phyloP scores from a whole-genome alignment of 2,797 vertebrate genomes.

The Poecilia picta region DNA sequence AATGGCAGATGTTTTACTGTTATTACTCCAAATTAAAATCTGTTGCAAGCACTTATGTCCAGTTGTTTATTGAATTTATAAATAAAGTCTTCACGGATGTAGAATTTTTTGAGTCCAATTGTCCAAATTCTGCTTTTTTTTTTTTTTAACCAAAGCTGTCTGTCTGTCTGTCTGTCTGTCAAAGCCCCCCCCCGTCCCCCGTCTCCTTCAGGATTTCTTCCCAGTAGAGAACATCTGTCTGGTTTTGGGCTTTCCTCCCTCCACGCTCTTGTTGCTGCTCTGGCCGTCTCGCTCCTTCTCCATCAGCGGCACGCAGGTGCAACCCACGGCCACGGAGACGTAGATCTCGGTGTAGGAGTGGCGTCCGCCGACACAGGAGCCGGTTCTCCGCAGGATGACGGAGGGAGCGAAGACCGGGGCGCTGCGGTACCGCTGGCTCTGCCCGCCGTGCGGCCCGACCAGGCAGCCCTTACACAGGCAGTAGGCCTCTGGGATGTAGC shows the following conservation, averaged over 20 bases:
- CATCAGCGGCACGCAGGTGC: slow-evolving; percentile 88
- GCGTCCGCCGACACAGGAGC: slow-evolving; percentile 84
- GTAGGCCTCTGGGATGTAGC: slow-evolving; percentile 92
- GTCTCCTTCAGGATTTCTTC: slow-evolving; percentile 53
- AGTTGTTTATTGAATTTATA: not conserved
- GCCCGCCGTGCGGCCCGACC: slow-evolving; percentile 79
- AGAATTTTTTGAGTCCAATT: not conserved
- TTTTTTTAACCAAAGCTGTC: not conserved
- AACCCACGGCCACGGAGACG: slow-evolving; percentile 89
- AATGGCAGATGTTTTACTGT: not conserved
- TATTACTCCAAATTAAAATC: not conserved
- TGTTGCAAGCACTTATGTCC: not conserved
- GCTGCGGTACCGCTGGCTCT: slow-evolving; percentile 87
- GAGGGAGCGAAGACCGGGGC: slow-evolving; percentile 88
- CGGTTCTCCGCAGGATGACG: slow-evolving; percentile 85
- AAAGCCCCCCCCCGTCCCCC: no score
- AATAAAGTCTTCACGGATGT: not conserved
- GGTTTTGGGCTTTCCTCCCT: slow-evolving; percentile 66
- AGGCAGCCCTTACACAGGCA: slow-evolving; percentile 94
- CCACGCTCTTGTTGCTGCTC: slow-evolving; percentile 59
- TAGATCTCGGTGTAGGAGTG: slow-evolving; percentile 89
- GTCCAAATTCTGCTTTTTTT: not conserved
- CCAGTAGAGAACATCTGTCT: slow-evolving; percentile 31
- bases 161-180: no score
- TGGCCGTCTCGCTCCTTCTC: slow-evolving; percentile 67